Conservation (phyloP, 2,888 invertebrate genomes). For the Chorisops tibialis region DNA sequence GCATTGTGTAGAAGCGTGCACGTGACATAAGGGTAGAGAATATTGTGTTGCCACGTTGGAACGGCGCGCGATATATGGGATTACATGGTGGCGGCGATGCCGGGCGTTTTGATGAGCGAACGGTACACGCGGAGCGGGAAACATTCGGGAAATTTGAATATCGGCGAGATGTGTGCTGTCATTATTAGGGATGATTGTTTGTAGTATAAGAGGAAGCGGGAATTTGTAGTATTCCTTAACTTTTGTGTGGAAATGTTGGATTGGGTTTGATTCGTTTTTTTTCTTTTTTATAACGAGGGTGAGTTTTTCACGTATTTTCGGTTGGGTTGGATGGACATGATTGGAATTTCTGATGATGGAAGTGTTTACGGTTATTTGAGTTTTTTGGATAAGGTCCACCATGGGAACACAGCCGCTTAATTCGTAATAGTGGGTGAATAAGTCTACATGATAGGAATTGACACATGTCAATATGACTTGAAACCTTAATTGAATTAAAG, state of each 20-base stretch:
- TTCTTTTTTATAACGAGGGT: too few species aligned
- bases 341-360: conserved; percentile 21
- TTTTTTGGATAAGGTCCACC: too few species aligned
- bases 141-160: conserved; percentile 23
- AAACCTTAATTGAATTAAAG: too few species aligned
- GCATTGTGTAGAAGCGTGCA: conserved; percentile 23
- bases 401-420: too few species aligned
- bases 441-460: too few species aligned
- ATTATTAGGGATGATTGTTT: conserved; percentile 27
- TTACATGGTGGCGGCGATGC: conserved; percentile 3
- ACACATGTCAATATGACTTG: too few species aligned
- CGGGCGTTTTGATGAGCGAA: too few species aligned
- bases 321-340: conserved; percentile 13
- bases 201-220: conserved; percentile 8
- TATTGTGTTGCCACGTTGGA: conserved; percentile 26
- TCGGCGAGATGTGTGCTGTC: conserved; percentile 23
- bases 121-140: too few species aligned
- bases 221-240: conserved; percentile 21
- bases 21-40: conserved; percentile 27
- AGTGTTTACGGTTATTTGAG: too few species aligned
- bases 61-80: conserved; percentile 21
- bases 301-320: not conserved
- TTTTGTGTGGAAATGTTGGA: conserved; percentile 12
- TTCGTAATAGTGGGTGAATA: too few species aligned
- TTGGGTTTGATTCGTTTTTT: conserved; percentile 12